Conservation (phyloP, 2,888 invertebrate genomes). For the Phaedon cochleariae region DNA sequence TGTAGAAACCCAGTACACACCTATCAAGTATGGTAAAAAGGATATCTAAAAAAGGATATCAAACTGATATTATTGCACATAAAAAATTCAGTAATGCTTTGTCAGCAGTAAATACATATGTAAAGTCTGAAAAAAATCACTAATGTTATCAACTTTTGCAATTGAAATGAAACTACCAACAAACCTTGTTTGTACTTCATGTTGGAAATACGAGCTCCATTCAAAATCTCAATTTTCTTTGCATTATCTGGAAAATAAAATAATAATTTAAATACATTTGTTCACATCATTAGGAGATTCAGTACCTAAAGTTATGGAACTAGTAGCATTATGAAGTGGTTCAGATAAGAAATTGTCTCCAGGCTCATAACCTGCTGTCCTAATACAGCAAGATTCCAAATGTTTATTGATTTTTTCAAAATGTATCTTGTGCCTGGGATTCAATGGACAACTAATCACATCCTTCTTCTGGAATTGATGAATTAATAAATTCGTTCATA, state of each 20-base stretch:
- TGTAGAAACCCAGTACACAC: background rate
- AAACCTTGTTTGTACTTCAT: slow-evolving; percentile 56
- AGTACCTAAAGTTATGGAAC: slow-evolving; percentile 59
- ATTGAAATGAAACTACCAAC: slow-evolving; percentile 36
- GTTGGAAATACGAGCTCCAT: slow-evolving; percentile 46
- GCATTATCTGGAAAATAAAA: slow-evolving; percentile 59
- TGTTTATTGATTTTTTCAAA: slow-evolving; percentile 60
- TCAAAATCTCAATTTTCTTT: slow-evolving; percentile 59
- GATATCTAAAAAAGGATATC: slow-evolving; percentile 46
- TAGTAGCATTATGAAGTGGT: slow-evolving; percentile 49
- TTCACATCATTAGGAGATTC: slow-evolving; percentile 2
- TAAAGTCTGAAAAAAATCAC: slow-evolving; percentile 37
- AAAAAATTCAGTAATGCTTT: slow-evolving; percentile 30
- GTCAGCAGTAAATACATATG: slow-evolving; percentile 28
- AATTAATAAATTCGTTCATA: too few species aligned
- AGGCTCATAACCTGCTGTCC: slow-evolving; percentile 61
- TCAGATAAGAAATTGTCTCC: slow-evolving; percentile 63
- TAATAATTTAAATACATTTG: too few species aligned
- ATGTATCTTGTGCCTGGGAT: slow-evolving; percentile 62
- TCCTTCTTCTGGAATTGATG: slow-evolving; percentile 55
- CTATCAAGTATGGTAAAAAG: slow-evolving; percentile 35
- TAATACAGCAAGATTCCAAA: slow-evolving; percentile 62
- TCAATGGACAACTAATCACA: slow-evolving; percentile 61
- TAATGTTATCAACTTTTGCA: slow-evolving; percentile 28
- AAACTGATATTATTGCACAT: slow-evolving; percentile 22